Evolutionary conservation across 2,888 invertebrate genomes (phyloP).

Genomic region (Brenthis hecate): DNA sequence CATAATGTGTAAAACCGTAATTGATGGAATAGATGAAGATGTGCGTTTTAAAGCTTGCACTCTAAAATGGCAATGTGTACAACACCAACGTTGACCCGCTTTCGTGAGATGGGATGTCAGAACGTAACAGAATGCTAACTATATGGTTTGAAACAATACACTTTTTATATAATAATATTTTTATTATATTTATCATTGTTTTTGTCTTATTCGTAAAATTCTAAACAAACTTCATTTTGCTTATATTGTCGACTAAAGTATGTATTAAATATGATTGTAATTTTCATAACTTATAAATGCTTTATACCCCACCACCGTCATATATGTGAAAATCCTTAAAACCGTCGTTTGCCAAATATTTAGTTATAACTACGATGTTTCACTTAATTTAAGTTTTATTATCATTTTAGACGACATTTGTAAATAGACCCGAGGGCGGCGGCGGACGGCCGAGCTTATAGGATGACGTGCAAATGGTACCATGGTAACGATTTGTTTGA

Average conservation of each 20-base stretch:
- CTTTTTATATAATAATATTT: too few species aligned
- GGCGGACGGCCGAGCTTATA: conserved; percentile 54
- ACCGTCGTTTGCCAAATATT: conserved; percentile 73
- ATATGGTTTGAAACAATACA: too few species aligned
- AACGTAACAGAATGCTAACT: too few species aligned
- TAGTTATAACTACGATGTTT: conserved; percentile 58
- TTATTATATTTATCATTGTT: not conserved
- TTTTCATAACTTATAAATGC: not conserved
- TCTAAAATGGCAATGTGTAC: too few species aligned
- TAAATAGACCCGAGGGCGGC: conserved; percentile 61
- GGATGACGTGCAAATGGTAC: conserved; percentile 23
- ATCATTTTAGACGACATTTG: conserved; percentile 60
- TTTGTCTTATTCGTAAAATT: not conserved
- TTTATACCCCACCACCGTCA: conserved; percentile 33
- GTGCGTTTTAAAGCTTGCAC: too few species aligned
- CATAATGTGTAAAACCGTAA: too few species aligned
- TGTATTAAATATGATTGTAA: not conserved
- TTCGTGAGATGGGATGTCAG: too few species aligned
- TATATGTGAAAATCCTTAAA: conserved; percentile 25
- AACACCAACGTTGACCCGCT: too few species aligned
- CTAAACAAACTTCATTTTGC: not conserved
- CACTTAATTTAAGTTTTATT: conserved; percentile 59
- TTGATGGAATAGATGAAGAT: too few species aligned
- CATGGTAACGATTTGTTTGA: too few species aligned
- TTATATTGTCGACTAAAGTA: not conserved